Conservation (phyloP, 2,113 vertebrate genomes). For the Girardinichthys multiradiatus region DNA sequence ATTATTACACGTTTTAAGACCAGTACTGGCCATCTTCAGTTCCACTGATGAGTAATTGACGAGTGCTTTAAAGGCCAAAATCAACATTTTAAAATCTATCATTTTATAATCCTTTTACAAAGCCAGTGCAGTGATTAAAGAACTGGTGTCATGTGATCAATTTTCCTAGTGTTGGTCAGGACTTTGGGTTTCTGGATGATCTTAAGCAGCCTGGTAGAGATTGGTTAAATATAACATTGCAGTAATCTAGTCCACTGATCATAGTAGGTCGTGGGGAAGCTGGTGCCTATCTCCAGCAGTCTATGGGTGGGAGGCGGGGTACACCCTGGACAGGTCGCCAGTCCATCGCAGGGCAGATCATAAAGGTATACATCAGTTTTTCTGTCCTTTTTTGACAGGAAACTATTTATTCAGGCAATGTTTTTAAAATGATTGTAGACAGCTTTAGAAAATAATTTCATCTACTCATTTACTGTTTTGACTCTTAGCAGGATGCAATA, state of each 20-base stretch:
- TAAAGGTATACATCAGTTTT: too few relatives aligned
- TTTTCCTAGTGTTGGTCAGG: neutral
- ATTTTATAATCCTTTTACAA: neutral
- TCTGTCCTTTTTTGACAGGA: neutral
- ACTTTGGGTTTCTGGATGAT: neutral
- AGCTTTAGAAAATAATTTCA: neutral
- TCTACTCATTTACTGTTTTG: neutral
- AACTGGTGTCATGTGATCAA: neutral
- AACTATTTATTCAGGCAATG: neutral
- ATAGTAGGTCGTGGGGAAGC: too few relatives aligned
- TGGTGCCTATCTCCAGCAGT: too few relatives aligned
- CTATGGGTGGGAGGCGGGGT: too few relatives aligned
- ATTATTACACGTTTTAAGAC: too few relatives aligned
- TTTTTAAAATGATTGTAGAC: neutral
- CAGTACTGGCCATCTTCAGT: too few relatives aligned
- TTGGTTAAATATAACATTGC: neutral
- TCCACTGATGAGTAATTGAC: too few relatives aligned
- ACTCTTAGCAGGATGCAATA: neutral
- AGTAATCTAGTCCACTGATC: neutral
- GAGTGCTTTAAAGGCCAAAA: too few relatives aligned
- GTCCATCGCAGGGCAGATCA: too few relatives aligned
- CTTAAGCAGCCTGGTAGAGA: neutral
- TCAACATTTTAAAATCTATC: too few relatives aligned
- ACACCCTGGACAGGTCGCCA: too few relatives aligned
- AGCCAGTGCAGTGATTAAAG: neutral